These are phyloP conservation scores for Psylliodes chrysocephalus DNA, from an alignment of 2,888 invertebrate genomes.

Conservation along the genomic window DNA sequence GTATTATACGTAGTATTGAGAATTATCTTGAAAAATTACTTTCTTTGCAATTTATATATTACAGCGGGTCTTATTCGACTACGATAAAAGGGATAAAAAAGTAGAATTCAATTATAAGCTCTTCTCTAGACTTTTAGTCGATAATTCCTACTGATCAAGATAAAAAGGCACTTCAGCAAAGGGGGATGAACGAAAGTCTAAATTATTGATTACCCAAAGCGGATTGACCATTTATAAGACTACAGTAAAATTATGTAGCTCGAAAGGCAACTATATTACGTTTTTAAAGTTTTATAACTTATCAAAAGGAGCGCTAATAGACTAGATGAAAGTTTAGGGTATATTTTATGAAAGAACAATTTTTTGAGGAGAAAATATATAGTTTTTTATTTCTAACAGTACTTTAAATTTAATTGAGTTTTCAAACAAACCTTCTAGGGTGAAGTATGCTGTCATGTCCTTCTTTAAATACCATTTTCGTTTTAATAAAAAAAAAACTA, in stretches of 20 bases:
- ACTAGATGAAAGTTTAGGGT: too few species aligned
- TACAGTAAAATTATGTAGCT: background rate
- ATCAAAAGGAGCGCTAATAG: too few species aligned
- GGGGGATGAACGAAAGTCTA: background rate
- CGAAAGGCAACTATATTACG: background rate
- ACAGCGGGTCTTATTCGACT: background rate
- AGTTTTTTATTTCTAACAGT: too few species aligned
- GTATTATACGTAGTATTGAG: background rate
- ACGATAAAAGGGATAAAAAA: constrained; percentile 12
- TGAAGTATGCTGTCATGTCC: too few species aligned
- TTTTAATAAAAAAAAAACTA: too few species aligned
- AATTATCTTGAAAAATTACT: background rate
- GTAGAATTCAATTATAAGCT: constrained; percentile 25
- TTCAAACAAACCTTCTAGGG: too few species aligned
- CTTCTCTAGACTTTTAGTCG: constrained; percentile 13
- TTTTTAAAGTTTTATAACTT: background rate
- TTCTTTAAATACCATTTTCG: too few species aligned
- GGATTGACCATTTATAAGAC: constrained; percentile 3
- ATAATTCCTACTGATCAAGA: constrained; percentile 22
- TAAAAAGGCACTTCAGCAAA: constrained; percentile 18
- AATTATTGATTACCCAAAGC: constrained; percentile 13
- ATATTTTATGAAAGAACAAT: too few species aligned
- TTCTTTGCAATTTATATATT: background rate
- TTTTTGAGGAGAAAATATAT: too few species aligned
- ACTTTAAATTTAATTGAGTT: too few species aligned